Evolutionary conservation across 1,140 invertebrate genomes (phyloP).

Genomic region (Battus philenor): DNA sequence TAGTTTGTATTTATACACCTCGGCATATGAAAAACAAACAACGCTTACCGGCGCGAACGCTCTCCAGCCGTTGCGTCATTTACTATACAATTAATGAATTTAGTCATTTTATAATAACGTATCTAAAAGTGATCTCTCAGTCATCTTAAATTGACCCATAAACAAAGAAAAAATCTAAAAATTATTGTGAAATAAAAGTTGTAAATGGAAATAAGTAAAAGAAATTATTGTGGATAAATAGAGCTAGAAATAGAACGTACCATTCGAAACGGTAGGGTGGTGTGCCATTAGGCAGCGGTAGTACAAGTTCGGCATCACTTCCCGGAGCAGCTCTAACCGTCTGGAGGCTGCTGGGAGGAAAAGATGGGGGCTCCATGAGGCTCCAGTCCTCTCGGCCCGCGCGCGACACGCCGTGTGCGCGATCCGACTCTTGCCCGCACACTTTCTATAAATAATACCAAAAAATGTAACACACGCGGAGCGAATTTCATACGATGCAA

Average conservation of each 20-base stretch:
- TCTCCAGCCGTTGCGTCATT: slow-evolving; percentile 17
- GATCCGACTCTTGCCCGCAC: slow-evolving; percentile 38
- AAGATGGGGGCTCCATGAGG: slow-evolving; percentile 58
- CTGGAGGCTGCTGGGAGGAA: slow-evolving; percentile 32
- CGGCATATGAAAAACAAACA: slow-evolving; percentile 67
- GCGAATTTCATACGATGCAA: slow-evolving; percentile 50
- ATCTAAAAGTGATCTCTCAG: too few relatives aligned
- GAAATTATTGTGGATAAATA: slow-evolving; percentile 11
- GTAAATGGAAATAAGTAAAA: not conserved
- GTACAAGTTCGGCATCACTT: slow-evolving; percentile 30
- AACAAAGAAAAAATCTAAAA: not conserved
- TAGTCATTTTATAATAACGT: too few relatives aligned
- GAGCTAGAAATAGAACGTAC: slow-evolving; percentile 46
- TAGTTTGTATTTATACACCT: slow-evolving; percentile 61
- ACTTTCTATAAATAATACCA: slow-evolving; percentile 69
- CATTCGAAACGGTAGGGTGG: slow-evolving; percentile 56
- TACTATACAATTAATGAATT: slow-evolving; percentile 27
- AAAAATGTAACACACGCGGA: slow-evolving; percentile 59
- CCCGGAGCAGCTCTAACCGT: slow-evolving; percentile 48
- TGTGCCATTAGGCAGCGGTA: slow-evolving; percentile 47
- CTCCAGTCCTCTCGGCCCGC: slow-evolving; percentile 54
- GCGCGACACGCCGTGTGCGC: slow-evolving; percentile 56
- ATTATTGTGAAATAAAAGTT: not conserved
- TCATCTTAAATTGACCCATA: not conserved
- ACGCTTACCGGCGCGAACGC: slow-evolving; percentile 41